Evolutionary conservation across 2,113 vertebrate genomes (phyloP).

Genomic region (Anas platyrhynchos): DNA sequence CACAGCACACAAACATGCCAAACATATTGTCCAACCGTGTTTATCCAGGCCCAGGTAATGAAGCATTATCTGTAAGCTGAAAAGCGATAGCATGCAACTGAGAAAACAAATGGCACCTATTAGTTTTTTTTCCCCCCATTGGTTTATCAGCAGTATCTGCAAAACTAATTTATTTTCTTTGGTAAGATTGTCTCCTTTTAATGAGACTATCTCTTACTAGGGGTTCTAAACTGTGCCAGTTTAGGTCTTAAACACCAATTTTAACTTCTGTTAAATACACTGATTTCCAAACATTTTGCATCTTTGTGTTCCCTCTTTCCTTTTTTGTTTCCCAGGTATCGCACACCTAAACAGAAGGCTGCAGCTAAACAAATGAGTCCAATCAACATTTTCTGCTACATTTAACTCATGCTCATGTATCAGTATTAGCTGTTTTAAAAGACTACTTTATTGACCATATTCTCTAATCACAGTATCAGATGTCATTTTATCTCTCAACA

Average conservation of each 20-base stretch:
- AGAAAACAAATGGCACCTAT: not conserved
- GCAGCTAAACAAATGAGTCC: not conserved
- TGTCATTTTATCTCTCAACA: not conserved
- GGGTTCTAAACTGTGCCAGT: not conserved
- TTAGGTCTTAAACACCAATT: not conserved
- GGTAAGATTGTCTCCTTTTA: not conserved
- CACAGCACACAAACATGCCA: slow-evolving; percentile 79
- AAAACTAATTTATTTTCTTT: not conserved
- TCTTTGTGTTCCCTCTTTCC: not conserved
- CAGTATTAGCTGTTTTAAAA: not conserved
- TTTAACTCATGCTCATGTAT: not conserved
- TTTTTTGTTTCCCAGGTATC: not conserved
- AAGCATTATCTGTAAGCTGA: not conserved
- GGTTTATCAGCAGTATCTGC: not conserved
- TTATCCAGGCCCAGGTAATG: slow-evolving; percentile 82
- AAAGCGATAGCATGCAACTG: not conserved
- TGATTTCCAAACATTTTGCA: not conserved
- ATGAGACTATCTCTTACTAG: not conserved
- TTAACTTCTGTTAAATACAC: not conserved
- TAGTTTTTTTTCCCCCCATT: not conserved
- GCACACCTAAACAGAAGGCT: not conserved
- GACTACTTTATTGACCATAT: not conserved
- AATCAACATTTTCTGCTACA: not conserved
- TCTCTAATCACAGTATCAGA: not conserved
- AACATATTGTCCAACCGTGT: slow-evolving; percentile 77